phyloP scores from a whole-genome alignment of 2,797 vertebrate genomes.

The Thaleichthys pacificus region DNA sequence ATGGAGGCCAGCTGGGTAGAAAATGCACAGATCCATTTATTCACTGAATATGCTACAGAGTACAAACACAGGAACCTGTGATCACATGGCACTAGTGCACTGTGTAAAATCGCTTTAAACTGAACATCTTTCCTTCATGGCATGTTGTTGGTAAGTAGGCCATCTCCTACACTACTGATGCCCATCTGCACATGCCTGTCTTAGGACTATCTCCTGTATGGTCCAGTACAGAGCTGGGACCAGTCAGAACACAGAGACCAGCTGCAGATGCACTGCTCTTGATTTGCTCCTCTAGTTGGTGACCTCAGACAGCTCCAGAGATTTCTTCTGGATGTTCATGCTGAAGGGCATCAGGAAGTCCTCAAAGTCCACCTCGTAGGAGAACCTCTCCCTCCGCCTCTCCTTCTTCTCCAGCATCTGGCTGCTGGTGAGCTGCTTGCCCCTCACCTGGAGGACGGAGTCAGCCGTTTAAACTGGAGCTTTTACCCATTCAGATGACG shows the following conservation, averaged over 20 bases:
- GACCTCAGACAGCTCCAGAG: slow-evolving; percentile 39
- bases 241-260: neutral
- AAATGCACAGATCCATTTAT: neutral
- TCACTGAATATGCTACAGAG: neutral
- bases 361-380: slow-evolving; percentile 78
- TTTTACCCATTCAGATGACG: no score
- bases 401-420: slow-evolving; percentile 79
- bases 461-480: neutral
- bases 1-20: neutral
- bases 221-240: no score
- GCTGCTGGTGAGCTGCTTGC: slow-evolving; percentile 74
- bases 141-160: no score
- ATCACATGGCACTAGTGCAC: no score
- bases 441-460: slow-evolving; percentile 76
- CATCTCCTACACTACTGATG: no score
- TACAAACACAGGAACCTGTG: neutral
- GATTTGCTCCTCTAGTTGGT: slow-evolving; percentile 23
- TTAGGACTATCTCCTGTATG: no score
- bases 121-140: no score
- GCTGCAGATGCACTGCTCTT: neutral
- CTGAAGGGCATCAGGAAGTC: slow-evolving; percentile 80
- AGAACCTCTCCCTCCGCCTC: slow-evolving; percentile 60
- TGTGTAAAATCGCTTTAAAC: no score
- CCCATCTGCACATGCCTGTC: no score
- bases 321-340: slow-evolving; percentile 70